Evolutionary conservation across 2,113 vertebrate species (phyloP), one percentile per base, ranked within the genome.

Genomic region (Verasper variegatus): DNA sequence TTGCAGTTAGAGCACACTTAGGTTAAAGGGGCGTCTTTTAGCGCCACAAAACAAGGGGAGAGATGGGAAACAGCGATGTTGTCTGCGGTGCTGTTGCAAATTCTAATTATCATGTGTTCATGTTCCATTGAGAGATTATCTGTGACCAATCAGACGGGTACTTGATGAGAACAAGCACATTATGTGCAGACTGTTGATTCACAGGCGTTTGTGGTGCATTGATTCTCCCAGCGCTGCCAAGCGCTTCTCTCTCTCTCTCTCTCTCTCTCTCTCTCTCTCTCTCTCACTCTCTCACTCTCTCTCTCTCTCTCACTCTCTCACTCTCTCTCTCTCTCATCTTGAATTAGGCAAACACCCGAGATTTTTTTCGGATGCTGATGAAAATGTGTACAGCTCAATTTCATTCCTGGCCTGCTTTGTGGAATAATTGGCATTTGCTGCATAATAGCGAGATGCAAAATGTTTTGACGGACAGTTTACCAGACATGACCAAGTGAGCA

Each of bases 151-250:
- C 85, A 86, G 81, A 87, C 31, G 68, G 85, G 56, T 71, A 85
- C 90, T 90, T 91, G 88, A 90, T 88, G 83, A 85, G 91, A 92
- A 90, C 90, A 92, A 92, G 91, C 89, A 88, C 89, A 88, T 82
- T 91, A 88, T 87, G 84, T 79, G 76, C 82, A 78, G 86, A 91
- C 87, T 88, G 88, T 90, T 90, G 85, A 91, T 90, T 92, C 76
- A 80, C 84, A 67, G 82, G 78, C 81, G 52, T 90, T 89, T 83
- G 89, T 55, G 77, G 66, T 49, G 84, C 89, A 91, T 91, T 82
- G 89, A 93, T 93, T 90, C 82, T 80, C 77, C 72, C 75, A 20
- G 63, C 47, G 69, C 81, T 83, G 83, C 89, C 87, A 83, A 86
- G 79, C 60, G 20, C 13, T 4, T 3, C 78, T 76, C 67, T 71